A percentile compares a stretch with the other conserved stretches of the same genome.
These are phyloP conservation scores for Drosophila maculinotata DNA, from an alignment of 2,888 invertebrate species.

Conservation along the genomic window DNA sequence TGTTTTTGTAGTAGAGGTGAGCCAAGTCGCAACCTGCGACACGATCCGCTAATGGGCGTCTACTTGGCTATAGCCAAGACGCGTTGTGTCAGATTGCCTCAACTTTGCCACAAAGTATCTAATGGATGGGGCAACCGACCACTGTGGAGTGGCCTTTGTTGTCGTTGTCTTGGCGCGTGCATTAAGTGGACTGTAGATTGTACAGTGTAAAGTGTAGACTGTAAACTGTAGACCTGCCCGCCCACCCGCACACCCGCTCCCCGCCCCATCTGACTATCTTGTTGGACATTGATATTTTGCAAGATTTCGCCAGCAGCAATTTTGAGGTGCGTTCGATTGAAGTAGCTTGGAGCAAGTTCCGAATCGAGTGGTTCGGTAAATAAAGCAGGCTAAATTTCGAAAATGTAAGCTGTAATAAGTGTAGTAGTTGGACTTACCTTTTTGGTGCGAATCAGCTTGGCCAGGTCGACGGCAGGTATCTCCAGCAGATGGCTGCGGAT, in stretches of 20 bases:
- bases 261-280: constrained; percentile 1
- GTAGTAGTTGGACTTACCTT: constrained; percentile 86
- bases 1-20: constrained; percentile 21
- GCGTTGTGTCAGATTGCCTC: constrained; percentile 40
- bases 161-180: too few relatives aligned
- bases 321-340: constrained; percentile 45
- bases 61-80: constrained; percentile 10
- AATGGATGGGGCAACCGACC: constrained; percentile 64
- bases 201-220: not conserved
- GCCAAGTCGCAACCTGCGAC: constrained; percentile 24
- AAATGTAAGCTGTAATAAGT: not conserved
- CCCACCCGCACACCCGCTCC: too few relatives aligned
- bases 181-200: not conserved
- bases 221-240: not conserved
- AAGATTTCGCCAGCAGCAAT: constrained; percentile 48
- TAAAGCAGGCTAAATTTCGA: too few relatives aligned
- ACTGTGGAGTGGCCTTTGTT: constrained; percentile 27
- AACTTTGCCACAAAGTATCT: constrained; percentile 56
- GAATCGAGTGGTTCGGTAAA: constrained; percentile 15
- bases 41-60: constrained; percentile 26
- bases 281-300: constrained; percentile 53
- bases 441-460: constrained; percentile 89
- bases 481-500: constrained; percentile 89
- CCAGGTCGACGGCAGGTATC: constrained; percentile 89
- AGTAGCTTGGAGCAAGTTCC: constrained; percentile 15